Percentiles rank a stretch among this genome's conserved stretches.
These are phyloP conservation scores for Eira barbara DNA, from an alignment of 2,113 vertebrate genomes.

Conservation along the genomic window DNA sequence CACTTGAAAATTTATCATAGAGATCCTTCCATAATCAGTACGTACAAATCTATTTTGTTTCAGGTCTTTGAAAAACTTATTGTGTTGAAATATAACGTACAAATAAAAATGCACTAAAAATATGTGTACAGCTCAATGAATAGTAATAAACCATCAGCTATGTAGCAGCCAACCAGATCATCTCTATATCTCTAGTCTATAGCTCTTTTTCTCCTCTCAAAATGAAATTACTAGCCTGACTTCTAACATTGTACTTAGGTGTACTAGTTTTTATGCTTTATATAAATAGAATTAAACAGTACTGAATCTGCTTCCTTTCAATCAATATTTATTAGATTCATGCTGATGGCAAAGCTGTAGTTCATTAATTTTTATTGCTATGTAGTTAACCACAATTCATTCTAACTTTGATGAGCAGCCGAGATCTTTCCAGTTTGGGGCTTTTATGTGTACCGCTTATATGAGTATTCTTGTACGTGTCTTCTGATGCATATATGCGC, in stretches of 20 bases:
- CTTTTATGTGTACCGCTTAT: neutral
- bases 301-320: neutral
- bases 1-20: neutral
- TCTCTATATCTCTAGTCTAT: neutral
- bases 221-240: neutral
- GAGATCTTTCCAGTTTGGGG: neutral
- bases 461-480: neutral
- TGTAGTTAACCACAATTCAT: neutral
- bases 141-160: neutral
- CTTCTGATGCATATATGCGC: neutral
- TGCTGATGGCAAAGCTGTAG: neutral
- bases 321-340: neutral
- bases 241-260: neutral
- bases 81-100: neutral
- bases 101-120: neutral
- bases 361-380: neutral
- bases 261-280: neutral
- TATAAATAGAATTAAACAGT: neutral
- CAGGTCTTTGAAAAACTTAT: neutral
- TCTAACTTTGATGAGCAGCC: slow-evolving; percentile 23
- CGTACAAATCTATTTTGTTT: neutral
- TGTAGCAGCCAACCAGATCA: neutral
- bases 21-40: neutral
- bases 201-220: neutral
- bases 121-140: neutral